Conservation (phyloP, 2,113 vertebrate species). For the Macrotus californicus region DNA sequence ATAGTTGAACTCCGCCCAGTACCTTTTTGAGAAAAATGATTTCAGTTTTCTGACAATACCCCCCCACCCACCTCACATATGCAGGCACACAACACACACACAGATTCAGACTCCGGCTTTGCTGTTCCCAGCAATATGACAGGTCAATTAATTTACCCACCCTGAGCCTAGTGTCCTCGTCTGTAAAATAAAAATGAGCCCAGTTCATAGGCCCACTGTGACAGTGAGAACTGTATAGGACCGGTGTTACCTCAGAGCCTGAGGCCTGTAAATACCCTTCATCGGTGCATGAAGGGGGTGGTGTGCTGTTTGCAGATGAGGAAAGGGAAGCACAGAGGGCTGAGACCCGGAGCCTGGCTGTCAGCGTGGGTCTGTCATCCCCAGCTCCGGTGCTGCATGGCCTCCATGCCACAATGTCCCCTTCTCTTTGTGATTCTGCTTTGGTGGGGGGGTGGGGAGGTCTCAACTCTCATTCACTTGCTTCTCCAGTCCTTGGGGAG, state of each 20-base stretch:
- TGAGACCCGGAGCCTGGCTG: not conserved
- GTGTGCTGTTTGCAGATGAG: not conserved
- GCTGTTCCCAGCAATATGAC: accelerated
- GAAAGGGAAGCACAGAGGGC: not conserved
- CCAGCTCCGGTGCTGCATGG: accelerated
- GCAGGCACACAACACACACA: not conserved
- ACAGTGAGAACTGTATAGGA: not conserved
- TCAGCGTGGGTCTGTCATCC: not conserved
- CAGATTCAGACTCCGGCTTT: not conserved
- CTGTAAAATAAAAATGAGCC: not conserved
- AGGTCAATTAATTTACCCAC: not conserved
- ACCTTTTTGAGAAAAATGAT: not conserved
- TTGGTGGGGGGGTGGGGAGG: not conserved
- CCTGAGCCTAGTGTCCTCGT: not conserved
- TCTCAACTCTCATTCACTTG: not conserved
- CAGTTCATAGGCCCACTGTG: not conserved
- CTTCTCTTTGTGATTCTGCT: not conserved
- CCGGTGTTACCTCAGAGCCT: not conserved
- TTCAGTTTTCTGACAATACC: not conserved
- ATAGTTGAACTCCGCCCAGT: not conserved
- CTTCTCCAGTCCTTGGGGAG: not conserved
- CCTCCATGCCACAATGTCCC: not conserved
- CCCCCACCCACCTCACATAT: accelerated
- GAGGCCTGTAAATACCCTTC: accelerated
- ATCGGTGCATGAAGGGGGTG: not conserved